Percentiles rank a stretch among this genome's conserved stretches.
Evolutionary conservation across 2,113 vertebrate genomes (phyloP).

Genomic region (Podiceps cristatus): DNA sequence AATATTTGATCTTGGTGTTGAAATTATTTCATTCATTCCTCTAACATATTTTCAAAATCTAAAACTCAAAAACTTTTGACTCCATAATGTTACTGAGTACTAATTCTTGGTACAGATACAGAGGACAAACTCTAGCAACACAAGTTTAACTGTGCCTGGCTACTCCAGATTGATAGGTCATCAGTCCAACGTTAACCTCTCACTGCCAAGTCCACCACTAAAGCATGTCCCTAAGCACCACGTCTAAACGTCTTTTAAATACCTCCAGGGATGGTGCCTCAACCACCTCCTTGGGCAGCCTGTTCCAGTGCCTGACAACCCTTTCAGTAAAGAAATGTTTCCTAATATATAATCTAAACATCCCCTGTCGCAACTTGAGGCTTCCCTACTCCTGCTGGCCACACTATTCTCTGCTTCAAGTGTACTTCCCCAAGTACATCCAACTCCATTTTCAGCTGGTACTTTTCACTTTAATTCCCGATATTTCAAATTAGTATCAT

Average conservation of each 20-base stretch:
- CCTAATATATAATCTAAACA: too few species aligned
- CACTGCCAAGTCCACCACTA: too few species aligned
- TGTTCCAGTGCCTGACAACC: too few species aligned
- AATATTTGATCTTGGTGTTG: neutral
- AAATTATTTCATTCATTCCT: neutral
- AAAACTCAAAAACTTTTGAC: neutral
- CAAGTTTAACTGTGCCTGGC: neutral
- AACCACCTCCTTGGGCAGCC: too few species aligned
- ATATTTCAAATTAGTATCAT: neutral
- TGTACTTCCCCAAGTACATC: accelerated
- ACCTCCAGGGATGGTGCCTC: too few species aligned
- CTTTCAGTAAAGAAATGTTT: too few species aligned
- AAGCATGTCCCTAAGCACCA: too few species aligned
- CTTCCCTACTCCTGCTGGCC: too few species aligned
- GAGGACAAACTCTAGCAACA: neutral
- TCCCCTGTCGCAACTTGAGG: too few species aligned
- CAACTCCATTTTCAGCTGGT: neutral
- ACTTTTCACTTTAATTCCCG: neutral
- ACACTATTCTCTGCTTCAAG: neutral
- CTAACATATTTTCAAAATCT: neutral
- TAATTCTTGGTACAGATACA: neutral
- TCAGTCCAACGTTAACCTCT: too few species aligned
- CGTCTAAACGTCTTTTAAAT: too few species aligned
- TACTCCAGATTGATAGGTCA: neutral
- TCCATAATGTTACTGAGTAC: neutral